phyloP scores from a whole-genome alignment of 1,140 invertebrate species.

The Euborellia annulipes region DNA sequence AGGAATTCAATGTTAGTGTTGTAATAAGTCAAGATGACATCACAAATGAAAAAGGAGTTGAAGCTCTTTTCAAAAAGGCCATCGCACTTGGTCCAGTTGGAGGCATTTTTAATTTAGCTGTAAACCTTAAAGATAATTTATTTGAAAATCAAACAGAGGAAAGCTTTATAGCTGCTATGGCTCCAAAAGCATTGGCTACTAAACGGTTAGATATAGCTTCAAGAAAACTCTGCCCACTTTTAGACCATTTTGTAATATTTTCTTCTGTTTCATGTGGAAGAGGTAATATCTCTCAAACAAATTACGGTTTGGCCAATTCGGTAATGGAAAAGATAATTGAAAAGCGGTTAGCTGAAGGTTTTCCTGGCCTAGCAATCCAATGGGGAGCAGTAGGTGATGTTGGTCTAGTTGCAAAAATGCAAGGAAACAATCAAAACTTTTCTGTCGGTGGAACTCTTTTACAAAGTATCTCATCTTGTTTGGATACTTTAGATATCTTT shows the following conservation, averaged over 20 bases:
- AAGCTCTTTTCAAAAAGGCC: constrained; percentile 39
- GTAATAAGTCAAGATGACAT: constrained; percentile 32
- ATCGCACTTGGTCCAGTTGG: constrained; percentile 42
- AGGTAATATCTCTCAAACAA: constrained; percentile 77
- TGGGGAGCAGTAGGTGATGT: constrained; percentile 46
- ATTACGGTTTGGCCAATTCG: constrained; percentile 66
- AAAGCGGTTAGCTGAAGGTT: constrained; percentile 33
- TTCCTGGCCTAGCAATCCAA: constrained; percentile 49
- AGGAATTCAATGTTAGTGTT: constrained; percentile 33
- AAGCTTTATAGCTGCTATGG: constrained; percentile 35
- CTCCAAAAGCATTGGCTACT: constrained; percentile 42
- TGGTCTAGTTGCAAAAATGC: constrained; percentile 61
- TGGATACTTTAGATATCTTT: constrained; percentile 72
- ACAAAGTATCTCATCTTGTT: constrained; percentile 78
- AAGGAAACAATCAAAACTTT: constrained; percentile 58
- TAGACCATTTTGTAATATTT: constrained; percentile 56
- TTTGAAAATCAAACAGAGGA: constrained; percentile 45
- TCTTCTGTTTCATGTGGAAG: constrained; percentile 77
- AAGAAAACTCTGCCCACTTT: constrained; percentile 36
- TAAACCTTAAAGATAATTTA: constrained; percentile 40
- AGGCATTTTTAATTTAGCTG: constrained; percentile 66
- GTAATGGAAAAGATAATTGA: constrained; percentile 58
- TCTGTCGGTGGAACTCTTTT: constrained; percentile 63
- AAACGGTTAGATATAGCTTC: constrained; percentile 40
- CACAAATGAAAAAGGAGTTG: constrained; percentile 30